These are phyloP conservation scores for Sinocyclocheilus rhinocerous DNA, from an alignment of 2,113 vertebrate species.

Conservation along the genomic window DNA sequence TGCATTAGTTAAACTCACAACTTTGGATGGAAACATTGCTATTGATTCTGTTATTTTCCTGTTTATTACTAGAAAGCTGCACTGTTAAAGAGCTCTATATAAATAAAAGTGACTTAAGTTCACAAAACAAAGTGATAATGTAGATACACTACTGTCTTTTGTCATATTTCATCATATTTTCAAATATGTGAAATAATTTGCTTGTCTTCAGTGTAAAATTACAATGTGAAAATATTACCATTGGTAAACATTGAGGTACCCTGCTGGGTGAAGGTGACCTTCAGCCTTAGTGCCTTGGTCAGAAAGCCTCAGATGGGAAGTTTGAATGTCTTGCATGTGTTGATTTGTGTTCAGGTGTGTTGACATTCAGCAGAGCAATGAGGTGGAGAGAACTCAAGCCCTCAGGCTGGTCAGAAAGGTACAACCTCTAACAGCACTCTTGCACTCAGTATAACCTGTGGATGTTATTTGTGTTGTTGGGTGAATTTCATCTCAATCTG, in stretches of 20 bases:
- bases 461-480: not conserved
- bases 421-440: constrained; percentile 30
- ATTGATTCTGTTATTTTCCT: too few species aligned
- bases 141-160: not conserved
- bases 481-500: not conserved
- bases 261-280: not conserved
- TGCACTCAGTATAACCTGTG: not conserved
- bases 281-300: not conserved
- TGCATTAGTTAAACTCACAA: too few species aligned
- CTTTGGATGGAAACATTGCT: too few species aligned
- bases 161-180: not conserved
- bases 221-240: not conserved
- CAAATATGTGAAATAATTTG: not conserved
- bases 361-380: constrained; percentile 90
- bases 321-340: not conserved
- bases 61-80: too few species aligned
- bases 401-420: constrained; percentile 91
- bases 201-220: not conserved
- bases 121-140: too few species aligned
- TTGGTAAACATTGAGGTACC: not conserved
- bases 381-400: constrained; percentile 88
- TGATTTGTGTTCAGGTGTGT: constrained; percentile 77
- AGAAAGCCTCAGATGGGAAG: not conserved
- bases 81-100: too few species aligned
- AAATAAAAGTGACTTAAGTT: too few species aligned